Evolutionary conservation across 2,113 vertebrate genomes (phyloP).

Genomic region (Paedocypris sp.): DNA sequence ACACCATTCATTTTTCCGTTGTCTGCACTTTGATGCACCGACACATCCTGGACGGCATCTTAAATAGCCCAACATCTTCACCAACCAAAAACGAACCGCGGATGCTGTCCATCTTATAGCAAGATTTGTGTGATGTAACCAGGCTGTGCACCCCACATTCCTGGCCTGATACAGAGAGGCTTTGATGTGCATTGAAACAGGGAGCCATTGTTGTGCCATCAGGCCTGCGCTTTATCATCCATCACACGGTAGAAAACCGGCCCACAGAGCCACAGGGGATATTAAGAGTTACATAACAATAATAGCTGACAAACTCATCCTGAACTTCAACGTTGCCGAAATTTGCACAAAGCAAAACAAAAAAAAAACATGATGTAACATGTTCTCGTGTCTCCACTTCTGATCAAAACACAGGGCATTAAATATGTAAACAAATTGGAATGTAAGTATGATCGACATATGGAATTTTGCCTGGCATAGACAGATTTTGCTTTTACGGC

Average conservation of each 20-base stretch:
- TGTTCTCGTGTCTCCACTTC: background rate
- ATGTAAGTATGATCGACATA: no score
- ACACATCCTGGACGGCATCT: no score
- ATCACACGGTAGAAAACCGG: constrained; percentile 16
- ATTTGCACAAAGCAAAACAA: background rate
- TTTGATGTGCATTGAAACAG: constrained; percentile 18
- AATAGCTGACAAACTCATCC: background rate
- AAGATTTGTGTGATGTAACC: constrained; percentile 12
- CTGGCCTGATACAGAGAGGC: constrained; percentile 17
- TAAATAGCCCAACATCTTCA: background rate
- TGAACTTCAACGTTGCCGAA: background rate
- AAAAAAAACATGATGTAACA: background rate
- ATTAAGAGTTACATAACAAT: constrained; percentile 16
- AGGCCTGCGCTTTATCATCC: constrained; percentile 13
- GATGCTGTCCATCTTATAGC: background rate
- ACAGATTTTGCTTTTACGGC: no score
- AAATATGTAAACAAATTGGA: background rate
- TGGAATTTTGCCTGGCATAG: no score
- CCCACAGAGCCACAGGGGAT: constrained; percentile 2
- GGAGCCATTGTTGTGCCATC: constrained; percentile 13
- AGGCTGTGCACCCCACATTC: background rate
- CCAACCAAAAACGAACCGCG: background rate
- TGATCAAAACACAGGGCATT: background rate
- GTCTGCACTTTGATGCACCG: no score
- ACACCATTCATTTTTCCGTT: no score